phyloP scores from a whole-genome alignment of 2,113 vertebrate species.

The Thunnus thynnus region DNA sequence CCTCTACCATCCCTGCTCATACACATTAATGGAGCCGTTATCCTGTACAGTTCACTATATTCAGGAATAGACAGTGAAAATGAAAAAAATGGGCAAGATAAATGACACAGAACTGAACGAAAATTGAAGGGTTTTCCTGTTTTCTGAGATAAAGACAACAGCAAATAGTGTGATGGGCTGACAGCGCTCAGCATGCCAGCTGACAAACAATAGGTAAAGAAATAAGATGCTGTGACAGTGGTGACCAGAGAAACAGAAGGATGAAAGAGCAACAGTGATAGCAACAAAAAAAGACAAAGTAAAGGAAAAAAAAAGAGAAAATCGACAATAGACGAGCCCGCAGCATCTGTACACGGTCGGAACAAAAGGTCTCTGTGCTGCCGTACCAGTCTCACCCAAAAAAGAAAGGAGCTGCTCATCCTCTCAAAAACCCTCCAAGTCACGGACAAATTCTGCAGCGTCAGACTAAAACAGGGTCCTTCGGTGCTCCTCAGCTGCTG shows the following conservation, averaged over 20 bases:
- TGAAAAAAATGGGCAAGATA: neutral
- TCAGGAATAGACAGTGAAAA: constrained; percentile 1
- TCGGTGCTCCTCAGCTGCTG: constrained; percentile 25
- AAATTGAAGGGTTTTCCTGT: constrained; percentile 47
- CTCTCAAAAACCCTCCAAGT: constrained; percentile 32
- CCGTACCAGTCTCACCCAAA: constrained; percentile 61
- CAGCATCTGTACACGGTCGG: constrained; percentile 25
- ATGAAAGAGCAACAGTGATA: constrained; percentile 39
- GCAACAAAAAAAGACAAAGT: constrained; percentile 23
- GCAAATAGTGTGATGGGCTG: constrained; percentile 35
- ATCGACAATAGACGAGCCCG: constrained; percentile 56
- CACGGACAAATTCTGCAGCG: constrained; percentile 70
- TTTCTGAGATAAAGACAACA: constrained; percentile 54
- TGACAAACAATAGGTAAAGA: constrained; percentile 60
- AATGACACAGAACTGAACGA: constrained; percentile 26
- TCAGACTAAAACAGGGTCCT: constrained; percentile 66
- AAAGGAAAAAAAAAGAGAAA: constrained; percentile 30
- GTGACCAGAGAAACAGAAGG: constrained; percentile 38
- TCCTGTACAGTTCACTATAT: neutral
- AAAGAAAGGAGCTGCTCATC: constrained; percentile 52
- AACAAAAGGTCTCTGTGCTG: constrained; percentile 65
- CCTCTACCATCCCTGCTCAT: neutral
- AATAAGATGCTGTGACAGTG: constrained; percentile 49
- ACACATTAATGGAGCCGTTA: neutral
- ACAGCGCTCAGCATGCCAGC: constrained; percentile 46